phyloP scores from a whole-genome alignment of 2,113 vertebrate species.

The Murina feae region DNA sequence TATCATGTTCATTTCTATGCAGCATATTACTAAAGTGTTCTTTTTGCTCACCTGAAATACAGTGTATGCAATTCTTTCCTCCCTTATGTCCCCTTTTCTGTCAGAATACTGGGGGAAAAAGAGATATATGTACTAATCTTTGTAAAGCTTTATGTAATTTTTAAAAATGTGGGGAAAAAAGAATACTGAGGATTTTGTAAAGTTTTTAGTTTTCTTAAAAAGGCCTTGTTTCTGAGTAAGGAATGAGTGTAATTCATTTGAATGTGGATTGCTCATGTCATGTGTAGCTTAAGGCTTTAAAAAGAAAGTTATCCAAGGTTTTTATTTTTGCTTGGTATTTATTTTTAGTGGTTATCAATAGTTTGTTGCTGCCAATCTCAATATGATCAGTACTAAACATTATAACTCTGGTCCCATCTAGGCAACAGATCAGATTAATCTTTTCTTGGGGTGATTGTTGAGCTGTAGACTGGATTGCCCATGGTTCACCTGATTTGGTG shows the following conservation, averaged over 20 bases:
- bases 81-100: neutral
- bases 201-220: neutral
- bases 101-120: neutral
- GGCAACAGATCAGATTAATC: neutral
- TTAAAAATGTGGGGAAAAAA: too few species aligned
- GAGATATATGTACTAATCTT: too few species aligned
- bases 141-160: too few species aligned
- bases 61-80: neutral
- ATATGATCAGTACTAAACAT: neutral
- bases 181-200: neutral
- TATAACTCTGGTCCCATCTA: neutral
- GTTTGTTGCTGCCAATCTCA: neutral
- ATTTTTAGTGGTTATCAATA: neutral
- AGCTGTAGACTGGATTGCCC: neutral
- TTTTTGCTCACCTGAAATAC: neutral
- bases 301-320: neutral
- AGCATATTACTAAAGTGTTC: neutral
- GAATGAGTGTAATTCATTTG: neutral
- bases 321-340: neutral
- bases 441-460: neutral
- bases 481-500: slow-evolving; percentile 55
- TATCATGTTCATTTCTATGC: neutral
- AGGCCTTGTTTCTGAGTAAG: neutral
- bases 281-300: neutral
- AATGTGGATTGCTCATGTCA: neutral